Conservation (phyloP, 2,888 invertebrate genomes). For the Hetaerina titia region DNA sequence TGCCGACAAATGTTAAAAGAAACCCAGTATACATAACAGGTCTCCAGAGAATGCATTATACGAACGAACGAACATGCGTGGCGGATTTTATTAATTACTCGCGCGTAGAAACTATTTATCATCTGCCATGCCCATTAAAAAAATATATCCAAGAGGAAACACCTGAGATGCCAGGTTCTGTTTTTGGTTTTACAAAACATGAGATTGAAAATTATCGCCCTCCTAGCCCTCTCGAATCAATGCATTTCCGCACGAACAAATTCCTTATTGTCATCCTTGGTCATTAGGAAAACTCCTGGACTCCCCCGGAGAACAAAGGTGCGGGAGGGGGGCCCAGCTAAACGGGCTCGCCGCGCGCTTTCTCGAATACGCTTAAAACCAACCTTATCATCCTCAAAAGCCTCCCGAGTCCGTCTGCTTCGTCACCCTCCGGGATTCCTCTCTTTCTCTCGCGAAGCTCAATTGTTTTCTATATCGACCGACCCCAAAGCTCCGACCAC, state of each 20-base stretch:
- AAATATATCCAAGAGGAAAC: not conserved
- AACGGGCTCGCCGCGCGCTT: conserved; percentile 11
- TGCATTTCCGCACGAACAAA: conserved; percentile 47
- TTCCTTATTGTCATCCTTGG: conserved; percentile 44
- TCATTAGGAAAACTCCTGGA: conserved; percentile 46
- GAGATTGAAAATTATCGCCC: conserved; percentile 29
- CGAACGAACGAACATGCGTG: not conserved
- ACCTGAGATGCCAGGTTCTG: conserved; percentile 6
- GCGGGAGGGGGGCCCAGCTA: not conserved
- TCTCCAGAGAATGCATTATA: not conserved
- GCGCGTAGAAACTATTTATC: not conserved
- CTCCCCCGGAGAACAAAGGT: conserved; percentile 51
- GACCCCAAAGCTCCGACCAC: not conserved
- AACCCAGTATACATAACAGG: not conserved
- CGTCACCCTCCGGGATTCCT: conserved; percentile 28
- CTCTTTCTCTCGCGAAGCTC: not conserved
- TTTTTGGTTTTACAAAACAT: not conserved
- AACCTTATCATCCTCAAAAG: conserved; percentile 56
- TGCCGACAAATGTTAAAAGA: not conserved
- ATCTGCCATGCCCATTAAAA: not conserved
- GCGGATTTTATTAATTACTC: conserved; percentile 16
- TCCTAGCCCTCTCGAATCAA: not conserved
- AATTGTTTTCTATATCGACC: conserved; percentile 65
- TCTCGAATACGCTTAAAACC: conserved; percentile 56
- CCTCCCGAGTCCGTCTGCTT: not conserved